Base-by-base conservation (phyloP, 2,797 vertebrate species). In the Sebastes elongatus region DNA sequence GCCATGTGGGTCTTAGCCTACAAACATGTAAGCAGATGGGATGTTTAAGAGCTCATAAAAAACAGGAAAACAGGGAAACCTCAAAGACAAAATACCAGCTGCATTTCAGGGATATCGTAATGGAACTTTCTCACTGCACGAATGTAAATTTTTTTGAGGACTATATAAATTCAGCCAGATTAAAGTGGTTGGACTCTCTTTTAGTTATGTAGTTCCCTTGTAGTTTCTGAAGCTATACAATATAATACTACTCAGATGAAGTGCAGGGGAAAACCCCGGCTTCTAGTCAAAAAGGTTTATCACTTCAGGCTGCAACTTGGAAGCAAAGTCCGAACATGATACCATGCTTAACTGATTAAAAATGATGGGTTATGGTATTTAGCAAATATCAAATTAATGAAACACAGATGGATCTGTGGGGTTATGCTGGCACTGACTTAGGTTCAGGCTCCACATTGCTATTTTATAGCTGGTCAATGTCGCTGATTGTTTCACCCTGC, bases 41-140 rank as follows among this genome's bases (percentile, higher is more conserved):
- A 56, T 64, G 57, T 92, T 92, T 87, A 84, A 86, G 88, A 77
- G 82, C 88, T 87, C 85, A 60, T 92, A 92, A 95, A 94, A 81
- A 33, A 56, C 62, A 74, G 55, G 67, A 86, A 81, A 78, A 88
- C 80, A 76, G 57, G 64, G 27, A 85, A 83, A 76, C 73, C 72
- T 85, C 38, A 65, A 56, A 87, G 82, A 84, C 74, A 38, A 71
- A 86, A 78, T 38, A 76, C 83, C 84, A 88, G 88, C 88, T 90
- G 92, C 60, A 73, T 74, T 85, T 69, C 49, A 32, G 33, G 22
- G 53, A 81, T 82, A 76, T 80, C 1, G 68, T 91, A 80, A 91
- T 83, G 82, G 82, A 90, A 88, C 85, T 74, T 92, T 92, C 84
- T 91, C 80, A 86, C 53, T 62, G 33, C 71, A 86, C 46, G 79